Base-by-base conservation (phyloP, 53 echinoderm and acorn worm genomes). In the Henricia sp. region DNA sequence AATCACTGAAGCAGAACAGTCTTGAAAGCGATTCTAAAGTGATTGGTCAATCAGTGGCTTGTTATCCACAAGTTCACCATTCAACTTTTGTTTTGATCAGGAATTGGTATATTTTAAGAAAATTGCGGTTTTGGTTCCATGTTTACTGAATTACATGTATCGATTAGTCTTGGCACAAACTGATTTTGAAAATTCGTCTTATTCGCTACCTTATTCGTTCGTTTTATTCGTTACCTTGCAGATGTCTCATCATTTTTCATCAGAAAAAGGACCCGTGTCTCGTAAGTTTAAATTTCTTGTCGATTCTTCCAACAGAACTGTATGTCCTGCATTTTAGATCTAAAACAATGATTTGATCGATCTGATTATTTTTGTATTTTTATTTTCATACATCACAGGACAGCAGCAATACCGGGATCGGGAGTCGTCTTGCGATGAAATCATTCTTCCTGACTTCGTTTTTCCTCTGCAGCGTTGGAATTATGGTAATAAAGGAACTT, bases 221-320 rank as follows among this genome's bases (percentile, higher is more conserved):
- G 3, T 28, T 2, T 44, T 26, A 13, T 48, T 50, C 19, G 34
- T 4, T 59, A 42, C 27, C 17, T 26, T 39, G 13, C 64, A 88
- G 88, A 20, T 88, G 88, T 65, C 67, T 88, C 33, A 72, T 88
- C 50, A 83, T 88, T 60, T 88, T 88, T 62, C 88, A 88, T 83
- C 88, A 71, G 35, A 69, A 82, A 21, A 83, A 83, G 5, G 88
- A 88, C 71, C 52, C 73, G 11, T 88, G 88, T 29, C 70, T 88
- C 3, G 88, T 88, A 83, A 88, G 88, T 72, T 4, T 20, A 48
- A 50, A 37, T 23, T 37, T 2, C 11, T 46, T 10, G 48, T 46
- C 48, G 6, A 46, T 46, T 46, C 48, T 46, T 10, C 14, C 6
- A 46, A 6, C 48, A 10, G 14, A 46, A 46, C 8, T 46, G 48